A percentile compares a stretch with the other conserved stretches of the same genome.
Evolutionary conservation across 1,140 invertebrate genomes (phyloP).

Genomic region (Chlorops oryzae): DNA sequence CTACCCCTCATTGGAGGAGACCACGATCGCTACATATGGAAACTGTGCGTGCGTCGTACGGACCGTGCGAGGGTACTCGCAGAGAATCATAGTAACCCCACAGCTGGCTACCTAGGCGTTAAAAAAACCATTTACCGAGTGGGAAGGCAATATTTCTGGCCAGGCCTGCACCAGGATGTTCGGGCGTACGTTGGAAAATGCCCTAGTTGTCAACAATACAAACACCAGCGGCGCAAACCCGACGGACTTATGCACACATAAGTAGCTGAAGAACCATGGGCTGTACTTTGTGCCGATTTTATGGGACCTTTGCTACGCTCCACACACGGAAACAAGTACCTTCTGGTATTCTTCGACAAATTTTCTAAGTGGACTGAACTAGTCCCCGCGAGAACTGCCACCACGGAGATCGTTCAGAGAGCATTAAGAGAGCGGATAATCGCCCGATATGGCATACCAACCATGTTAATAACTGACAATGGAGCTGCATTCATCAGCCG

Average conservation of each 20-base stretch:
- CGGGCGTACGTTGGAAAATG: not conserved
- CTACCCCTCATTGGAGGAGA: not conserved
- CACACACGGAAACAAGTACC: not conserved
- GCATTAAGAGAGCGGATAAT: too few species aligned
- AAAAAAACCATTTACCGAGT: not conserved
- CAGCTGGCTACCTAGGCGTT: not conserved
- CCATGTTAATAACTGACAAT: too few species aligned
- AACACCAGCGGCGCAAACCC: too few species aligned
- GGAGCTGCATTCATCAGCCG: too few species aligned
- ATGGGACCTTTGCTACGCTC: not conserved
- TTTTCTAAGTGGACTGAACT: not conserved
- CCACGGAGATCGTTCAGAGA: too few species aligned
- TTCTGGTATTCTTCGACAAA: not conserved
- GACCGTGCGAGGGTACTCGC: not conserved
- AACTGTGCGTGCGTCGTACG: not conserved
- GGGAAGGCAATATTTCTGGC: not conserved
- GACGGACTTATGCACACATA: not conserved
- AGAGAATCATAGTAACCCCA: not conserved
- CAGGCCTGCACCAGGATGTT: not conserved
- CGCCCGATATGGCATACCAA: too few species aligned
- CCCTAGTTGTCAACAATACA: not conserved
- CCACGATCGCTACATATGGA: not conserved
- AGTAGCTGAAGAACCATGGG: not conserved
- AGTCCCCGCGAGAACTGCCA: not conserved
- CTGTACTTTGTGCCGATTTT: not conserved